phyloP scores from a whole-genome alignment of 2,888 invertebrate genomes.

The Teleogryllus oceanicus region DNA sequence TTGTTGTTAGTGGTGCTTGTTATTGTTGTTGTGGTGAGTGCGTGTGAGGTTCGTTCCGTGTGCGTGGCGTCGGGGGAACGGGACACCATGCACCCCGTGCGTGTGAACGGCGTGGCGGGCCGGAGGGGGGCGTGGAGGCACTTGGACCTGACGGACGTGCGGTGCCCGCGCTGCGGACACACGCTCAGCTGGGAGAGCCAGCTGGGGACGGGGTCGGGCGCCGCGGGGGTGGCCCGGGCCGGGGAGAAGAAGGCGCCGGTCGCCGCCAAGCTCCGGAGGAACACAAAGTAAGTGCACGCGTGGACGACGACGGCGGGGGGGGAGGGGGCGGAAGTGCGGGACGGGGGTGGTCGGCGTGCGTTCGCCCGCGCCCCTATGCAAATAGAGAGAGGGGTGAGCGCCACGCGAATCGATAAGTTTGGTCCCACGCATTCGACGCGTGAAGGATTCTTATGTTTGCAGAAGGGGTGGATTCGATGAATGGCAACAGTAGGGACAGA shows the following conservation, averaged over 20 bases:
- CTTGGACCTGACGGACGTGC: constrained; percentile 44
- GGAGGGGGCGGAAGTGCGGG: neutral
- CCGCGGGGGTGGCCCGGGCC: constrained; percentile 38
- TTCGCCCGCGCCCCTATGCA: neutral
- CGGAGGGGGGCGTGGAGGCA: constrained; percentile 45
- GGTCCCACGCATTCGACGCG: neutral
- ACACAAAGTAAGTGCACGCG: constrained; percentile 23
- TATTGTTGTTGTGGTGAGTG: constrained; percentile 43
- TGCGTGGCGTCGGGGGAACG: neutral
- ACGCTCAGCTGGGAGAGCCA: constrained; percentile 43
- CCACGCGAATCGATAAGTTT: neutral
- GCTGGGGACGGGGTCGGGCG: constrained; percentile 39
- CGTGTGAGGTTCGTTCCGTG: constrained; percentile 19
- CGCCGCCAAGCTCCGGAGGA: neutral
- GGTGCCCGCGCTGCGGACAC: constrained; percentile 40
- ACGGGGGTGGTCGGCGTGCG: neutral
- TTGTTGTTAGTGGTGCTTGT: constrained; percentile 43
- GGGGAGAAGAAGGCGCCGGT: constrained; percentile 20
- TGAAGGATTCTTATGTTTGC: too few species aligned
- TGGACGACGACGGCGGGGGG: too few species aligned
- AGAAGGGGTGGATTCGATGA: too few species aligned
- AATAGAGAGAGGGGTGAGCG: constrained; percentile 4
- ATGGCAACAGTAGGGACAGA: too few species aligned
- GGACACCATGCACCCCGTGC: constrained; percentile 38
- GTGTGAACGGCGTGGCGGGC: constrained; percentile 44